Base-by-base conservation (phyloP, 1,140 invertebrate species). In the Euwallacea similis region DNA sequence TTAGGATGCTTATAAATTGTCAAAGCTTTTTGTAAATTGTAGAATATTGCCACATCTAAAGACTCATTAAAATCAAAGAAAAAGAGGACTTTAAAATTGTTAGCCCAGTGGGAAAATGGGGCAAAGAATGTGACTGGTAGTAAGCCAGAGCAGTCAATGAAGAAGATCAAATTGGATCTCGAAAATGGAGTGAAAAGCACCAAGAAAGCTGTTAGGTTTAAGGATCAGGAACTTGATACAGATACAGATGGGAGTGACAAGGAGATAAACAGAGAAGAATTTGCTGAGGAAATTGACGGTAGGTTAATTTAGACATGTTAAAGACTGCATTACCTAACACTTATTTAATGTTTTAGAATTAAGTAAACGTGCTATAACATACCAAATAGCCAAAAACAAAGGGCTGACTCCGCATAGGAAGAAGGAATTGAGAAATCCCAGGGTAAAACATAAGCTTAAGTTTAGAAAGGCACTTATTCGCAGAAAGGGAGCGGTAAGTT, bases 371-470 rank as follows among this genome's bases (percentile, higher is more conserved):
- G 87, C 87, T 61, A 97, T 98, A 74, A 97, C 92, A 13, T 95
- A 95, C 81, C 87, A 96, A 87, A 98, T 98, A 77, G 89, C 91
- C 7, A 98, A 98, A 82, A 98, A 98, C 78, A 97, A 96, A 83
- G 96, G 96, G 47, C 84, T 98, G 1, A 96, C 91, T 47, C 93
- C 95, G 9, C 85, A 90, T 73, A 88, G 94, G 68, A 96, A 93
- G 79, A 97, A 96, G 80, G 94, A 96, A 79, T 87, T 90, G 75
- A 87, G 93, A 73, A 98, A 98, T 88, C 96, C 96, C 0, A 86
- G 96, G 78, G 95, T 98, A 0, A 96, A 96, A 80, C 91, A 97
- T 81, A 91, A 92, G 75, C 90, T 91, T 71, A 98, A 98, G 80
- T 98, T 89, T 81, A 87, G 91, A 60, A 97, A 96, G 83, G 96